Conservation (phyloP, 2,888 invertebrate species). For the Ectemnius continuus region DNA sequence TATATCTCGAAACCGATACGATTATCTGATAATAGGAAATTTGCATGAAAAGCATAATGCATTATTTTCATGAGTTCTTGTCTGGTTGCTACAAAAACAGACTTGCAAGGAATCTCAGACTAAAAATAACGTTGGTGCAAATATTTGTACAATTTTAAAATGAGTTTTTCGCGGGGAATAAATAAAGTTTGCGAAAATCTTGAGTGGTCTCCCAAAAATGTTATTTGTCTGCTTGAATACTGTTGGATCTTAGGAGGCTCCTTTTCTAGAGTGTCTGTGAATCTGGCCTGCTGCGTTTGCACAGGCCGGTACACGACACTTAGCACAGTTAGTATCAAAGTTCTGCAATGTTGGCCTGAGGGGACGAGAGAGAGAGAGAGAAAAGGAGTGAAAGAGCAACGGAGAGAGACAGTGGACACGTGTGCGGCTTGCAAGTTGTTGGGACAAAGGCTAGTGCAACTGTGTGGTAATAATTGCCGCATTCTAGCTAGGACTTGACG, state of each 20-base stretch:
- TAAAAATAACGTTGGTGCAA: too few species aligned
- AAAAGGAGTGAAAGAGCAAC: neutral
- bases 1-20: too few species aligned
- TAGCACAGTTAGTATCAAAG: neutral
- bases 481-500: conserved; percentile 43
- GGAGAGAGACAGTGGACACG: conserved; percentile 54
- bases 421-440: conserved; percentile 43
- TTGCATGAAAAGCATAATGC: too few species aligned
- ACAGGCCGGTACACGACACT: neutral
- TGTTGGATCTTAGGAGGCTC: neutral
- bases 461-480: conserved; percentile 60
- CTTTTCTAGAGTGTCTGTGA: too few species aligned
- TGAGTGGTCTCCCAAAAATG: neutral
- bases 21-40: too few species aligned
- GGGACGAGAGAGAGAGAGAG: neutral
- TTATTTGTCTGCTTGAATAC: neutral
- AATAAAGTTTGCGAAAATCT: neutral
- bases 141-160: too few species aligned
- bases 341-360: neutral
- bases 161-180: too few species aligned
- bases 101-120: too few species aligned
- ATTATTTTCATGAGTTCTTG: too few species aligned
- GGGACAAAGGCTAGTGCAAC: conserved; percentile 43
- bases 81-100: too few species aligned
- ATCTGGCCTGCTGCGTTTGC: too few species aligned